Conservation (phyloP, 2,113 vertebrate genomes). For the Amazona guildingii region DNA sequence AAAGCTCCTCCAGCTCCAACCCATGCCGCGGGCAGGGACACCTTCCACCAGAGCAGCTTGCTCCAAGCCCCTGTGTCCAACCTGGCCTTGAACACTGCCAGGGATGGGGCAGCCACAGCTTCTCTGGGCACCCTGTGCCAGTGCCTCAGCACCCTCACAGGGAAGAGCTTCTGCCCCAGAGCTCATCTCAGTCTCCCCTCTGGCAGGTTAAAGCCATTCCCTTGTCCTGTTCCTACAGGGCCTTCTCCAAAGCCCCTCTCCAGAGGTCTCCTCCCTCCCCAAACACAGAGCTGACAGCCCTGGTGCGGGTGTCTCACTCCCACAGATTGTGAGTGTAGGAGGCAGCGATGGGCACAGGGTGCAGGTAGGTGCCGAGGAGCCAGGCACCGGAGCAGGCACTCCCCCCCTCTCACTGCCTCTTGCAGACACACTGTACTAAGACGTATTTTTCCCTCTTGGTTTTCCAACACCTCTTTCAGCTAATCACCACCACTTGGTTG, state of each 20-base stretch:
- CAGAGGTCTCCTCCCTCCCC: not conserved
- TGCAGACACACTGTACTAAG: rapidly evolving
- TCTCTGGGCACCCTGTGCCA: too few relatives aligned
- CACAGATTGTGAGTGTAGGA: not conserved
- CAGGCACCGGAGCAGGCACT: not conserved
- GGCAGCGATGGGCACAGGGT: not conserved
- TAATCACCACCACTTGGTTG: not conserved
- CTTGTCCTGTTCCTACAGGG: not conserved
- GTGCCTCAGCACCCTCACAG: too few relatives aligned
- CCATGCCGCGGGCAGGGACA: rapidly evolving
- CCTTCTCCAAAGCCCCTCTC: not conserved
- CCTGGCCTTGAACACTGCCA: too few relatives aligned
- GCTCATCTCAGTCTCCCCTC: not conserved
- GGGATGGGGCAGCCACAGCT: too few relatives aligned
- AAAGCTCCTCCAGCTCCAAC: not conserved
- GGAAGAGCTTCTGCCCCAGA: not conserved
- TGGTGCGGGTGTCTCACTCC: not conserved
- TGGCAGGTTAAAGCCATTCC: not conserved
- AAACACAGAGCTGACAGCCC: not conserved
- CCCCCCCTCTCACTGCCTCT: not conserved
- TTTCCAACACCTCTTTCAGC: not conserved
- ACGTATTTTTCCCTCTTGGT: not conserved
- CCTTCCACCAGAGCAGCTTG: not conserved
- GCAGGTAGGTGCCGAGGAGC: not conserved
- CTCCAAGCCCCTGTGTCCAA: not conserved